Evolutionary conservation across 1,140 invertebrate genomes (phyloP).

Genomic region (Euglossa dilemma): DNA sequence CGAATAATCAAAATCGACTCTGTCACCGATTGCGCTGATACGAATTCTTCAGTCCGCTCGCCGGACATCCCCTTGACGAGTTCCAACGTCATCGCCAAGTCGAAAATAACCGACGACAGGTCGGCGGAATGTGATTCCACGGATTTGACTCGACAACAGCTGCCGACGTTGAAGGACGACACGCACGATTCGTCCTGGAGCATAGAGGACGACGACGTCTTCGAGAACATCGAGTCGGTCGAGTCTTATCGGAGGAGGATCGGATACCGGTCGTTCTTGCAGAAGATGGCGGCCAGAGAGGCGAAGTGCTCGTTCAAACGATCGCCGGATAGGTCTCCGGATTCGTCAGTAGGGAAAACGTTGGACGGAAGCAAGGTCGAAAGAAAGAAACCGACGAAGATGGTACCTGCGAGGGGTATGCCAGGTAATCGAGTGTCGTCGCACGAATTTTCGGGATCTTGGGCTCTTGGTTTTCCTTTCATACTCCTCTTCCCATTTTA

Average conservation of each 20-base stretch:
- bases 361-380: not conserved
- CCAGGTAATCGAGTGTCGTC: constrained; percentile 7
- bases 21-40: too few relatives aligned
- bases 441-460: too few relatives aligned
- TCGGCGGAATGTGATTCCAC: not conserved
- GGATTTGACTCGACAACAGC: too few relatives aligned
- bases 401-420: too few relatives aligned
- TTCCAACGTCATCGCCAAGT: not conserved
- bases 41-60: too few relatives aligned
- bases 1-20: too few relatives aligned
- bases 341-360: not conserved
- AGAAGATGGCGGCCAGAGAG: not conserved
- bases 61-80: not conserved
- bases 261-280: not conserved
- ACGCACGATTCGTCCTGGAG: not conserved
- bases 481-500: too few relatives aligned
- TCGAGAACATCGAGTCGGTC: not conserved
- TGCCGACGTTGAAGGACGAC: not conserved
- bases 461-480: too few relatives aligned
- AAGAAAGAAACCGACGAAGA: not conserved
- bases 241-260: too few relatives aligned
- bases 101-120: too few relatives aligned
- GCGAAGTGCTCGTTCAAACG: not conserved
- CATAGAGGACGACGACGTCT: not conserved
- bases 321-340: not conserved